Evolutionary conservation across 1,140 invertebrate genomes (phyloP), one percentile per base, ranked within the genome.

Genomic region (Octopus bimaculoides): DNA sequence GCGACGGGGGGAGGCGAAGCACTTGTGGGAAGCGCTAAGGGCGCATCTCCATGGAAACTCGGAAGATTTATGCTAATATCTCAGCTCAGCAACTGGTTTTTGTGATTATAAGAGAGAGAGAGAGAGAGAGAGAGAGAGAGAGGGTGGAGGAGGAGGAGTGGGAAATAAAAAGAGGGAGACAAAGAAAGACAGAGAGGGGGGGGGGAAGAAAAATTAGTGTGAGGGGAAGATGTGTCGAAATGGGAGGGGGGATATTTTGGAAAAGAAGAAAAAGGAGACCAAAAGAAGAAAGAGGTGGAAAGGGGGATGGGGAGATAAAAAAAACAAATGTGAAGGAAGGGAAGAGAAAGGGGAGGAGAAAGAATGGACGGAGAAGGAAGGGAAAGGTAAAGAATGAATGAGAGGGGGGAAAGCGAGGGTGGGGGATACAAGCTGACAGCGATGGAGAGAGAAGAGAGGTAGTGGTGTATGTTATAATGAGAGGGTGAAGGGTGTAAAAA

Each of bases 361-460:
- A 61, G 17, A 17, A 61, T 61, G 9, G 56, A 61, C 9, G 56
- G 17, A 61, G 17, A 61, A 12, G 56, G 17, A 3, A 12, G 56
- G 17, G 17, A 17, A 61, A 61, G 17, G 56, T 12, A 3, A 61
- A 17, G 17, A 61, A 61, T 61, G 17, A 61, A 9, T 9, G 17
- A 17, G 17, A 61, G 56, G 56, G 56, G 1, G 0, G 1, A 17
- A 61, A 9, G 52, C 4, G 61, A 69, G 52, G 56, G 52, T 53
- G 61, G 52, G 69, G 26, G 14, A 69, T 4, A 78, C n/a, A 52
- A 69, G 69, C 7, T 52, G 69, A 52, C 12, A 66, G 17, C 56
- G 79, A 80, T 41, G 76, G 20, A 77, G 76, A 73, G 73, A 80
- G 55, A 75, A 77, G 54, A 77, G 26, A 52, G 71, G 52, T 41